Percentiles rank a stretch among this genome's conserved stretches.
Conservation (phyloP, 2,888 invertebrate species). For the Anthoptus insignis region DNA sequence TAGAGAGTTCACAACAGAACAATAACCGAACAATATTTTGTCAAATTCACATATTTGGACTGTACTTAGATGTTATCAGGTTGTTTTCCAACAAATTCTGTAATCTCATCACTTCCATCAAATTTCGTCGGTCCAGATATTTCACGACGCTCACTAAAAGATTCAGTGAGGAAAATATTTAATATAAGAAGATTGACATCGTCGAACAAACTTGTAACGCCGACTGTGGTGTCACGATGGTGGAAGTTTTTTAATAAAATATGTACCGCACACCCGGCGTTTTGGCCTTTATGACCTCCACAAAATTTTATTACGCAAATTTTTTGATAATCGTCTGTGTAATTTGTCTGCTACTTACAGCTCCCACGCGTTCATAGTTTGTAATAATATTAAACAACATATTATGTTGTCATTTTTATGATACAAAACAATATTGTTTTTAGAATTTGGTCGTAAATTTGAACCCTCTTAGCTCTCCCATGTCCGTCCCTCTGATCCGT, state of each 20-base stretch:
- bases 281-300: slow-evolving; percentile 26
- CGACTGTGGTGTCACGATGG: slow-evolving; percentile 66
- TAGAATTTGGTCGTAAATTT: too few relatives aligned
- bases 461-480: too few relatives aligned
- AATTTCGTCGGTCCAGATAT: slow-evolving; percentile 35
- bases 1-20: too few relatives aligned
- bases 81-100: slow-evolving; percentile 23
- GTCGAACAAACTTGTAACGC: slow-evolving; percentile 52
- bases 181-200: slow-evolving; percentile 69
- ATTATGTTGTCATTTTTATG: too few relatives aligned
- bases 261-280: slow-evolving; percentile 58
- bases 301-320: slow-evolving; percentile 29
- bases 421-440: too few relatives aligned
- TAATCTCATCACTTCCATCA: slow-evolving; percentile 29
- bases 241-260: slow-evolving; percentile 79
- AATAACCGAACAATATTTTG: not conserved
- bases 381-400: too few relatives aligned
- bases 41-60: slow-evolving; percentile 1
- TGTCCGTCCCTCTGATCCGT: too few relatives aligned
- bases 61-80: slow-evolving; percentile 1
- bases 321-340: slow-evolving; percentile 26
- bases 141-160: slow-evolving; percentile 44
- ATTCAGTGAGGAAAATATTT: slow-evolving; percentile 67
- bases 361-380: slow-evolving; percentile 6
- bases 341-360: slow-evolving; percentile 21